Base-by-base conservation (phyloP, 2,113 vertebrate species). In the Emydocephalus ijimae region DNA sequence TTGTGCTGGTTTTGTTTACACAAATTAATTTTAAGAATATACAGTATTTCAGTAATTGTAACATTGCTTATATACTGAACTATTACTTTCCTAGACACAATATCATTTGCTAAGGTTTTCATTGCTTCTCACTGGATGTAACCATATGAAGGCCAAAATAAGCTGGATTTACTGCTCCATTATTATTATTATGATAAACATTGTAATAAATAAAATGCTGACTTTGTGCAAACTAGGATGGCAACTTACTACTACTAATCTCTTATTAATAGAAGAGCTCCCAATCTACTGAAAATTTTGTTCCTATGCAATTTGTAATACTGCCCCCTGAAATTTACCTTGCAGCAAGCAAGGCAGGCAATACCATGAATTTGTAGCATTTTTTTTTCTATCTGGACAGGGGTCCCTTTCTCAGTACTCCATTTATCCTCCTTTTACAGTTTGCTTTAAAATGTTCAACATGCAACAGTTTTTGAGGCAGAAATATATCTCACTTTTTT, bases 1-100 rank as follows among this genome's bases (percentile, higher is more conserved):
- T 50, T 69, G 12, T 69, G 26, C 29, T 88, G 50, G 69, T 6
- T 12, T 45, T 64, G 59, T 18, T 87, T 24, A 89, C 55, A 92
- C 18, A 94, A 92, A 95, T 92, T 87, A 93, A 92, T 59, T 10
- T 59, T 59, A 59, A 59, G 23, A 59, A 59, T 24, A 3, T 26
- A 26, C 24, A 26, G 57, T 59, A 26, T 59, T 59, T 26, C 2
- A 59, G 7, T 59, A 26, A 59, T 59, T 59, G 24, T 59, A 59
- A 59, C 23, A 59, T 59, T 59, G 57, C 57, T 10, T 26, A 59
- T 3, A 59, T 26, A 26, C 57, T 59, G 6, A 59, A 26, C 8
- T 26, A 10, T 59, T 24, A 59, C 23, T 59, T 59, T 10, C 24
- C 21, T 26, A 59, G 8, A 59, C 57, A 10, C 57, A 24, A 26